Evolutionary conservation across 2,888 invertebrate genomes (phyloP), one percentile per base, ranked within the genome.

Genomic region (Eupithecia subumbrata): DNA sequence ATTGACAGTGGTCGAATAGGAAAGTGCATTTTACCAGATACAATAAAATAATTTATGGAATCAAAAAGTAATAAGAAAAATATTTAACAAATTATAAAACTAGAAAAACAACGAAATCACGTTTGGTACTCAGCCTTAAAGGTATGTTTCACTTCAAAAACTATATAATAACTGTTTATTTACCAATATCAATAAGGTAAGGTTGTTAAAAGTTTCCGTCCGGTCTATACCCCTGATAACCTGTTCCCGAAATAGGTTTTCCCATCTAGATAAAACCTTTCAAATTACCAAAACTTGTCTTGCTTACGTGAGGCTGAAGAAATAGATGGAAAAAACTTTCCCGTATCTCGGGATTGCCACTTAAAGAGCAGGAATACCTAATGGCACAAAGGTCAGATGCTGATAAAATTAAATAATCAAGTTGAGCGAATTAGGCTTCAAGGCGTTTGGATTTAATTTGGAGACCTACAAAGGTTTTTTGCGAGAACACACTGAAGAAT

Each of bases 281-380:
- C 80, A 82, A 82, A 85, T 84, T 76, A 82, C 81, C 81, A 75
- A 78, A 81, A 82, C 83, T 81, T 82, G 83, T 83, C 80, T 81
- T 81, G 80, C 80, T 82, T 82, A 83, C 77, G 76, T 81, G 79
- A 75, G 81, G 71, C 76, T 76, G 75, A 70, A 77, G 75, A 78
- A 80, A 78, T 75, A 74, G 71, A 76, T 76, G 75, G 68, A 77
- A 81, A 83, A 83, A 82, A 81, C 78, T 73, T 76, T 80, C 67
- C 76, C 72, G 76, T 76, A 78, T 77, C 63, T 69, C 37, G 71
- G 16, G 37, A 78, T 74, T 71, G 30, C 63, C 71, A 67, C 69
- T 68, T 56, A 74, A 74, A 77, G 77, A 68, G 43, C 68, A 68
- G 68, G 66, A 68, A 68, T 68, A 68, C 68, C 25, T 68, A 68